Evolutionary conservation across 2,888 invertebrate species (phyloP), one percentile per base, ranked within the genome.

Genomic region (Mythimna impura): DNA sequence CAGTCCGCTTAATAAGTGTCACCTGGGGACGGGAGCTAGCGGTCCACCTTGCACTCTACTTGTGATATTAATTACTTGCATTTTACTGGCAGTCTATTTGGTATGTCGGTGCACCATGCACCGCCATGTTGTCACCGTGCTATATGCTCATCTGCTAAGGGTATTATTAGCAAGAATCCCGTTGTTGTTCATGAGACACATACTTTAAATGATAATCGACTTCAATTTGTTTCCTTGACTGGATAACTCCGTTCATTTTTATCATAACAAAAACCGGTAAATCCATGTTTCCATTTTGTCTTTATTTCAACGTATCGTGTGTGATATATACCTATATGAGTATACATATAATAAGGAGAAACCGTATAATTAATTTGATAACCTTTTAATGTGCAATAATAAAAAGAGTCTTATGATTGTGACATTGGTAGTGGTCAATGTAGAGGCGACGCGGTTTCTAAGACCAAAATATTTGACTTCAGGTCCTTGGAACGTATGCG

Each of bases 41-140:
- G 94, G 94, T 91, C 83, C 86, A 86, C 88, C 91, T 91, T 93
- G 91, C 93, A 95, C 92, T 94, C 95, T 93, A 95, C 92, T 95
- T 95, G 92, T 89, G 89, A 89, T 92, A 93, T 93, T 96, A 95
- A 96, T 95, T 94, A 89, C 89, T 95, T 94, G 89, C 89, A 82
- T 85, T 86, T 87, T 81, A 81, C 87, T 85, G 86, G 86, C 88
- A 89, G 82, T 83, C 86, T 80, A 81, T 72, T 88, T 87, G 82
- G 80, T 83, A 83, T 85, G 76, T 85, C 78, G 73, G 73, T 47
- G 71, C 12, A 8, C 12, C 3, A 12, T 5, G 47, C 55, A 20
- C 7, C 40, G 66, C 67, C 62, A 67, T 73, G 63, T 60, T 71
- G 66, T 57, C 58, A 77, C 69, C 52, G 73, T 75, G 60, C 79